These are phyloP conservation scores for Ailuropoda melanoleuca DNA, from an alignment of 2,113 vertebrate genomes.

Conservation along the genomic window DNA sequence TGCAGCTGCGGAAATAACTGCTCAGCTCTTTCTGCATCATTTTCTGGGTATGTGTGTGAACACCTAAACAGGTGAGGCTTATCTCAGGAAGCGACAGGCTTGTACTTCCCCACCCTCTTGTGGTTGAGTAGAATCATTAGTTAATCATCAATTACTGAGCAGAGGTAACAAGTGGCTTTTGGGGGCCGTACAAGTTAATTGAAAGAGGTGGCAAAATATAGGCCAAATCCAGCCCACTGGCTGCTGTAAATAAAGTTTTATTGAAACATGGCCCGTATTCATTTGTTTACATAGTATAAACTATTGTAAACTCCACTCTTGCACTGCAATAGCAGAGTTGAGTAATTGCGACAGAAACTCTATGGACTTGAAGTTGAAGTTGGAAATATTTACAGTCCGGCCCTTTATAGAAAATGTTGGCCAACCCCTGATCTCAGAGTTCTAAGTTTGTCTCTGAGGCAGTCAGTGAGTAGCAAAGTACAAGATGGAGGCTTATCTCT, in stretches of 20 bases:
- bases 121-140: background rate
- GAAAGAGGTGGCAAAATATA: background rate
- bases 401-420: background rate
- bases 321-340: background rate
- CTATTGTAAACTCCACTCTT: background rate
- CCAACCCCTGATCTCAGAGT: background rate
- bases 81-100: background rate
- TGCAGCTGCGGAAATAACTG: background rate
- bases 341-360: background rate
- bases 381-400: background rate
- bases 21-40: background rate
- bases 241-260: constrained; percentile 25
- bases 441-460: background rate
- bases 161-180: constrained; percentile 11
- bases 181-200: constrained; percentile 4
- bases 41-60: background rate
- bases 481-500: background rate
- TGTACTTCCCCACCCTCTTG: background rate
- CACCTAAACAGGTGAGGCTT: background rate
- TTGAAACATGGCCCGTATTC: background rate
- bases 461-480: background rate
- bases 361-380: background rate
- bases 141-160: background rate
- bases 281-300: background rate
- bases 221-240: background rate